These are phyloP conservation scores for Agonopterix heracliana DNA, from an alignment of 2,888 invertebrate genomes.

Conservation along the genomic window DNA sequence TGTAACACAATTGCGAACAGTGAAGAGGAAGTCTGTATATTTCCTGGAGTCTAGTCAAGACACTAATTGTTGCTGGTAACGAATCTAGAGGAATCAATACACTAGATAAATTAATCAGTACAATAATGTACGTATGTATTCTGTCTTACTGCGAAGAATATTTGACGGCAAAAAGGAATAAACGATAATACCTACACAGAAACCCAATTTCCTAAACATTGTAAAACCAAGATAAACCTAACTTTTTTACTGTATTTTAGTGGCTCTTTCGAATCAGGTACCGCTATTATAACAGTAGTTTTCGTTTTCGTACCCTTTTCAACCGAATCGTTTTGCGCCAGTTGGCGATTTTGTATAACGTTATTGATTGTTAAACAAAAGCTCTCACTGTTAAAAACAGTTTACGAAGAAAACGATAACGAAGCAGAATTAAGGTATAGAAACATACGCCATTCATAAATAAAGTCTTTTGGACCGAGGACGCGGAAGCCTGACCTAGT, in stretches of 20 bases:
- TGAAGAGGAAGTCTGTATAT: conserved; percentile 39
- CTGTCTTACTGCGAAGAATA: no score
- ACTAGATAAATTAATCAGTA: no score
- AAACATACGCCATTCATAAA: conserved; percentile 50
- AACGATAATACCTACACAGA: no score
- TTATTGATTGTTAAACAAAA: no score
- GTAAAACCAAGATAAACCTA: background rate
- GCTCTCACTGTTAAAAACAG: no score
- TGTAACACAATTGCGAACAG: conserved; percentile 42
- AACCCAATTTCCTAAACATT: no score
- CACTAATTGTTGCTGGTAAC: conserved; percentile 5
- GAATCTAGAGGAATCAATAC: conserved; percentile 1
- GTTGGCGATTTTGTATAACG: no score
- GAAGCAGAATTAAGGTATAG: conserved; percentile 23
- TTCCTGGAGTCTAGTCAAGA: conserved; percentile 24
- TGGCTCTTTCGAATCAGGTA: conserved; percentile 4
- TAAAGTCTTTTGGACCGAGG: conserved; percentile 53
- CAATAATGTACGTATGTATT: no score
- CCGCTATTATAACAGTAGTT: conserved; percentile 10
- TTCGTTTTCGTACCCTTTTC: conserved; percentile 10
- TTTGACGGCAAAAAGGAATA: no score
- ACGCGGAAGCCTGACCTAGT: conserved; percentile 69
- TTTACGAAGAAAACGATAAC: background rate
- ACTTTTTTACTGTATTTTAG: background rate
- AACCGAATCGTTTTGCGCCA: background rate